Base-by-base conservation (phyloP, 2,113 vertebrate species). In the Pterocles burchelli region DNA sequence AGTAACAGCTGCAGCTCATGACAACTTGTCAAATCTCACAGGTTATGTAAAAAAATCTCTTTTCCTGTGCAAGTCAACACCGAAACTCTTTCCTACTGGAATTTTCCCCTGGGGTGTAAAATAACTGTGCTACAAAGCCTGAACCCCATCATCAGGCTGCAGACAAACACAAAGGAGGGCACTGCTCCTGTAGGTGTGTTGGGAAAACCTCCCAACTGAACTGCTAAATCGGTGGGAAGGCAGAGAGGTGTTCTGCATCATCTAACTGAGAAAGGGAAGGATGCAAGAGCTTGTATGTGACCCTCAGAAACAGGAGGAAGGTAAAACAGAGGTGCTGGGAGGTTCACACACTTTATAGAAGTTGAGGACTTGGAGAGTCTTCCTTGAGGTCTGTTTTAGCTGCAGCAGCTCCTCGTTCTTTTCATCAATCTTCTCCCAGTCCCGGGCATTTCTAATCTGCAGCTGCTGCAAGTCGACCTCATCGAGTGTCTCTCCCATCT, bases 401-500 rank as follows among this genome's bases (percentile, higher is more conserved):
- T 96, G 93, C 68, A 97, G 92, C 77, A 98, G 83, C 18, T 98
- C 97, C 81, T 96, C 90, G 70, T 98, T 98, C 55, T 89, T 94
- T 19, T 97, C 75, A 71, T 97, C 97, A n/a, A 98, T 97, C 12
- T 87, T 89, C 82, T 98, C 95, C 80, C 97, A 59, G 76, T 94
- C 98, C 70, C 97, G 98, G 24, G 95, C 95, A 24, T 98, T 98
- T 96, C 97, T 96, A 4, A 98, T 97, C 94, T 98, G 98, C 84
- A 98, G 92, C 94, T 98, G 97, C 95, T 98, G 97, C 73, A 98
- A 97, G 72, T 97, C 97, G 8, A 98, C 96, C 4, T 97, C 97
- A 1, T 75, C 86, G 57, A 98, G 68, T 1, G 93, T 93, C 41
- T 98, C 97, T 3, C 96, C 97, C 85, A 96, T 96, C 90, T 98